phyloP scores from a whole-genome alignment of 2,888 invertebrate species.

The Acholoe squamosa region DNA sequence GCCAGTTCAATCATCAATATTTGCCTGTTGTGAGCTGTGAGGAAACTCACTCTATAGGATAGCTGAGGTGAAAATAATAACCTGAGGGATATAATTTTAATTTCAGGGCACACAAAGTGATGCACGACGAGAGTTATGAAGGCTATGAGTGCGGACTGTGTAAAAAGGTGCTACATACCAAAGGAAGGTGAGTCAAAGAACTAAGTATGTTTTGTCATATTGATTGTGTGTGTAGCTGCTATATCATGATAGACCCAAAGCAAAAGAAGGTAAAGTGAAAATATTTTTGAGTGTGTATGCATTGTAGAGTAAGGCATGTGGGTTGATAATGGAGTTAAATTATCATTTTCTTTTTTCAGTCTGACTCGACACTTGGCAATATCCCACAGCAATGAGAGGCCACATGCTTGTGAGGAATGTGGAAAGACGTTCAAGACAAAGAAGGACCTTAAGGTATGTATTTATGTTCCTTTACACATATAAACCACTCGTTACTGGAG shows the following conservation, averaged over 20 bases:
- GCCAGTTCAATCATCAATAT: too few species aligned
- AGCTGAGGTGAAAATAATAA: too few species aligned
- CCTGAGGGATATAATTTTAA: background rate
- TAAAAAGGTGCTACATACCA: conserved; percentile 68
- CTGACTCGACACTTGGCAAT: conserved; percentile 67
- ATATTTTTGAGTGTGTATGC: too few species aligned
- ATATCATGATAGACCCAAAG: too few species aligned
- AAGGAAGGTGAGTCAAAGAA: conserved; percentile 70
- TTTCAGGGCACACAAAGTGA: conserved; percentile 71
- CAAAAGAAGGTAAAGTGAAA: too few species aligned
- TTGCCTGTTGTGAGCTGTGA: too few species aligned
- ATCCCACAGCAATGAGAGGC: conserved; percentile 68
- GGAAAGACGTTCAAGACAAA: conserved; percentile 68
- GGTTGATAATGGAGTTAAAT: too few species aligned
- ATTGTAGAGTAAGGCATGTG: too few species aligned
- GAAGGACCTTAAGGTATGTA: conserved; percentile 69
- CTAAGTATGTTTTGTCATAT: background rate
- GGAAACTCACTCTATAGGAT: too few species aligned
- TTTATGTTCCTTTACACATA: too few species aligned
- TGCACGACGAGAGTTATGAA: conserved; percentile 70
- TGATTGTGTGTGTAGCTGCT: too few species aligned
- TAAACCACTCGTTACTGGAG: too few species aligned
- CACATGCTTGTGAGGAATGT: conserved; percentile 68
- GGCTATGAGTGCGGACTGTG: conserved; percentile 70
- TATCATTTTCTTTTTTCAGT: conserved; percentile 63